These are phyloP conservation scores for Polia nebulosa DNA, from an alignment of 2,888 invertebrate genomes.

Conservation along the genomic window DNA sequence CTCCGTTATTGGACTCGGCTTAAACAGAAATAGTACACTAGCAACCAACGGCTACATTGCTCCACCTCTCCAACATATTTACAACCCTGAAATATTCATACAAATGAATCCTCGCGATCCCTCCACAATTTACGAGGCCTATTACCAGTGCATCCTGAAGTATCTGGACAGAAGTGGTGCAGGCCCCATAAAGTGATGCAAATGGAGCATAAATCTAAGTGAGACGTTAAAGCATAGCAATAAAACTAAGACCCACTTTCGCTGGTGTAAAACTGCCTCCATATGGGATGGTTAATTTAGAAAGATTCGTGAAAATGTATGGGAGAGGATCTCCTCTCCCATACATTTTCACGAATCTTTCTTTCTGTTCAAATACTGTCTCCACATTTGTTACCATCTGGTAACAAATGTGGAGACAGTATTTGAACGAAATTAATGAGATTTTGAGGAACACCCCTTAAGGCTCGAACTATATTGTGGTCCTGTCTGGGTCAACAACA, in stretches of 20 bases:
- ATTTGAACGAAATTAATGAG: background rate
- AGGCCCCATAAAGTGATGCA: slow-evolving; percentile 61
- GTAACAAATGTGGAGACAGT: background rate
- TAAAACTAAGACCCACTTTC: slow-evolving; percentile 56
- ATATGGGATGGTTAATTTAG: background rate
- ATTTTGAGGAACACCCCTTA: background rate
- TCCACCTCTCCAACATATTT: background rate
- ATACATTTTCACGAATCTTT: slow-evolving; percentile 10
- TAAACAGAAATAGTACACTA: background rate
- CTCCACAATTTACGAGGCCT: slow-evolving; percentile 44
- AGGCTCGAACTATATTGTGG: too few relatives aligned
- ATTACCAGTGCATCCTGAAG: slow-evolving; percentile 52
- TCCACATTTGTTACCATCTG: too few relatives aligned
- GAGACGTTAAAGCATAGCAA: slow-evolving; percentile 44
- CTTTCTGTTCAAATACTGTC: too few relatives aligned
- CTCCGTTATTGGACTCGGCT: background rate
- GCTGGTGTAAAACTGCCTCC: slow-evolving; percentile 22
- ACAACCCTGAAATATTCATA: slow-evolving; percentile 23
- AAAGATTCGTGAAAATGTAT: slow-evolving; percentile 10
- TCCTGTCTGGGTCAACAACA: too few relatives aligned
- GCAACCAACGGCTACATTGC: background rate
- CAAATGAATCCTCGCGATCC: slow-evolving; percentile 14
- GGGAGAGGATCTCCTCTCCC: background rate
- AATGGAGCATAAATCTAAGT: slow-evolving; percentile 64
- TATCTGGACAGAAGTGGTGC: slow-evolving; percentile 42